Evolutionary conservation across 2,888 invertebrate species (phyloP), one percentile per base, ranked within the genome.

Genomic region (Cactoblastis cactorum): DNA sequence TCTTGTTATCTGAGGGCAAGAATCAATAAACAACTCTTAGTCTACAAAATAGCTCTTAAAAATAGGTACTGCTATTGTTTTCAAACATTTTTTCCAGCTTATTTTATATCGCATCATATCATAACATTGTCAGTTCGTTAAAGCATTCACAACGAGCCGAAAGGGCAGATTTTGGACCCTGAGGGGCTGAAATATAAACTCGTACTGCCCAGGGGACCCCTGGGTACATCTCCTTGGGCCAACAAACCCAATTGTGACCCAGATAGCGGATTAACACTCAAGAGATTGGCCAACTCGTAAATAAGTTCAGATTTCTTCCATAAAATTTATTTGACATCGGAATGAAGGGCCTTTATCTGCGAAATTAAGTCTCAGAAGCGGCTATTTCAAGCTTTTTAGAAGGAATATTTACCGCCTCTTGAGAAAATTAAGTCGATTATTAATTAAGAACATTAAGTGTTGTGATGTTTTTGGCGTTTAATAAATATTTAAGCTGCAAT

Each of bases 261-360:
- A 50, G 56, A 48, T 33, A 35, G 45, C 41, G 56, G 61, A 61
- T 60, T 63, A 63, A 59, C 61, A 61, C 63, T 59, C 56, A 52
- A 54, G 58, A 58, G 63, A 61, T 58, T 56, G 53, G 50, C 46
- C 9, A 46, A 45, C 52, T 51, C 56, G 54, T 56, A 58, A 58
- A 58, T 56, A 58, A 52, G 53, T 56, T 58, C 53, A 53, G 52
- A 54, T 54, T 58, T 58, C 50, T 49, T 48, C 52, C 49, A 50
- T 49, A 37, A 54, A 56, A 56, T 58, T 58, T 58, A 54, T 57
- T 55, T 53, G 54, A 45, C 55, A 52, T 53, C 46, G 52, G 53
- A 56, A 58, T 58, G 55, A 56, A 48, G 49, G 54, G 53, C 49
- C 51, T 56, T 58, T 55, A 45, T 56, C 47, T 52, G 28, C 51